Evolutionary conservation across 2,113 vertebrate genomes (phyloP), one percentile per base, ranked within the genome.

Genomic region (Anguilla rostrata): DNA sequence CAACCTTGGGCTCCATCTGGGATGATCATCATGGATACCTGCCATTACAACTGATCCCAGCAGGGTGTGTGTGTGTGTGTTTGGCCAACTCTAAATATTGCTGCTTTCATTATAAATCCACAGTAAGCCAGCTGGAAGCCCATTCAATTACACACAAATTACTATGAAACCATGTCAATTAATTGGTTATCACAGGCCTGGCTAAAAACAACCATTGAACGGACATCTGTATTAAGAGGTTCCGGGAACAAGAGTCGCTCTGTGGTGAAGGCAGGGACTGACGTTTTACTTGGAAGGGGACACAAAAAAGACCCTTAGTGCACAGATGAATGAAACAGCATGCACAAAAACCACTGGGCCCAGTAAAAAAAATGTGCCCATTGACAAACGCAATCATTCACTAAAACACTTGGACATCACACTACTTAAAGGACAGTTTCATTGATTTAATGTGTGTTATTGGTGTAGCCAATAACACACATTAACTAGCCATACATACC

Each of bases 61-160:
- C 34, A 53, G 82, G 81, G 16, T 34, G 49, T 66, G 18, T 53
- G 49, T 26, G 11, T 29, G 22, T 22, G 46, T 26, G 56, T 16
- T 22, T 4, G 26, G 56, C 46, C 60, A 53, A 43, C n/a, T 26
- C 2, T 9, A 12, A 53, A 53, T 53, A 53, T 53, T 53, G 0
- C 7, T 11, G 49, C 46, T 57, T 83, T 83, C 82, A 83, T 83
- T 83, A 46, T 82, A 83, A 83, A 39, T n/a, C n/a, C 60, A 66
- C 60, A 22, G 8, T 66, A 66, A 26, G 60, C 60, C 60, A 66
- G 60, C 60, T 22, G 60, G 60, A 66, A 66, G 20, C 60, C 60
- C 60, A 66, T 66, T 66, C 60, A 66, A 26, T 66, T 66, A 66
- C 60, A 66, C 18, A 26, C 60, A 26, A 66, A 66, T 66, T 66